A percentile compares a stretch with the other conserved stretches of the same genome.
Conservation (phyloP, 2,113 vertebrate species). For the Dipodomys spectabilis region DNA sequence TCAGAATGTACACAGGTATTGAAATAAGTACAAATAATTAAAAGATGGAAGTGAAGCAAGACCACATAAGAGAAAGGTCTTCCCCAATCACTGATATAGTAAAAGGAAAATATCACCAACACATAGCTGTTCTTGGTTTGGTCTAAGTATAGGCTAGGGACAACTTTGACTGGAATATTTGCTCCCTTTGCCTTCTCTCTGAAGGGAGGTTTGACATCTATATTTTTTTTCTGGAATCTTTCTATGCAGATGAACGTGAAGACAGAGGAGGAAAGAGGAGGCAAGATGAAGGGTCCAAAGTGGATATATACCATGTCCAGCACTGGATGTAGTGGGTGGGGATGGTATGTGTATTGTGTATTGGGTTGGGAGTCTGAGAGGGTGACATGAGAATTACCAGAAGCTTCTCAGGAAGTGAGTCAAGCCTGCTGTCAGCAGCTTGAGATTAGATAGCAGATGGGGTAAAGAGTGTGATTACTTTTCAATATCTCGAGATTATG, state of each 20-base stretch:
- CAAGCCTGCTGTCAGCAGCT: fast-evolving
- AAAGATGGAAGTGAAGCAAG: slow-evolving; percentile 77
- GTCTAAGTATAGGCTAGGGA: background rate
- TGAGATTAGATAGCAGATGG: background rate
- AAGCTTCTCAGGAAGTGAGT: background rate
- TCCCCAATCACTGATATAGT: slow-evolving; percentile 75
- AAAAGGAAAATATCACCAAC: slow-evolving; percentile 82
- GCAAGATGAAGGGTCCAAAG: background rate
- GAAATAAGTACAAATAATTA: slow-evolving; percentile 78
- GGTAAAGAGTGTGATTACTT: background rate
- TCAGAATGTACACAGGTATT: slow-evolving; percentile 78
- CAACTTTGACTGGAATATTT: slow-evolving; percentile 54
- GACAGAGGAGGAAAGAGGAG: background rate
- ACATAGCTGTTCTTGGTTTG: slow-evolving; percentile 77
- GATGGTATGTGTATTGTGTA: background rate
- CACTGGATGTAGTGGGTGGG: background rate
- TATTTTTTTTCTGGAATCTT: slow-evolving; percentile 34
- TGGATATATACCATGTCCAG: background rate
- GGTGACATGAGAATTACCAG: background rate
- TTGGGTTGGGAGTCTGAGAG: background rate
- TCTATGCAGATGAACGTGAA: background rate
- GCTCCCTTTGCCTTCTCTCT: slow-evolving; percentile 70
- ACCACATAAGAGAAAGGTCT: slow-evolving; percentile 75
- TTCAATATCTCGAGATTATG: background rate
- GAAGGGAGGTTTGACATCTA: slow-evolving; percentile 77